These are phyloP conservation scores for Hyla sarda DNA, from an alignment of 2,113 vertebrate species.

Conservation along the genomic window DNA sequence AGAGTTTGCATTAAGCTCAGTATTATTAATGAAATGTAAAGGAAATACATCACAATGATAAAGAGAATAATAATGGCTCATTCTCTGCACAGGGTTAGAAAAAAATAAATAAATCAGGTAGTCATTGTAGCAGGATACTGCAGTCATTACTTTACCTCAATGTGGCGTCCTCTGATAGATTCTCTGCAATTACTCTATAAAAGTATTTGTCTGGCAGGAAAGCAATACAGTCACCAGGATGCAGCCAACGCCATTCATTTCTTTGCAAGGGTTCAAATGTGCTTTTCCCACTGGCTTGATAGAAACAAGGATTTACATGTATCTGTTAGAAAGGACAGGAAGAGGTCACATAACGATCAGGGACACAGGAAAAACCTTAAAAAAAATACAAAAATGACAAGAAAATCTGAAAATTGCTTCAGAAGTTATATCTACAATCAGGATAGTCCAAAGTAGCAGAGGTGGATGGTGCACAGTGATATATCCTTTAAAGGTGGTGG, in stretches of 20 bases:
- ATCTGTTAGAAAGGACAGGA: constrained; percentile 65
- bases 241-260: constrained; percentile 74
- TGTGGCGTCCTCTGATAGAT: constrained; percentile 62
- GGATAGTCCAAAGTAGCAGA: no score
- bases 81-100: neutral
- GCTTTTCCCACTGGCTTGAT: constrained; percentile 69
- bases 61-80: neutral
- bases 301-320: constrained; percentile 85
- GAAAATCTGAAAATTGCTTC: no score
- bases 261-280: constrained; percentile 72
- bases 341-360: neutral
- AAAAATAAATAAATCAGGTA: neutral
- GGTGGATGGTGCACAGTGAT: no score
- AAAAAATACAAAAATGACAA: no score
- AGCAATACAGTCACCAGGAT: constrained; percentile 78
- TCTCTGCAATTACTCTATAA: constrained; percentile 72
- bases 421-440: neutral
- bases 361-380: no score
- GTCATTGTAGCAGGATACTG: neutral
- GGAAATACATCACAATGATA: neutral
- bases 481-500: no score
- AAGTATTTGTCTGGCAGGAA: constrained; percentile 78
- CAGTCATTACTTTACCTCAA: constrained; percentile 64
- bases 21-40: neutral
- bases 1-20: neutral